A percentile compares a stretch with the other conserved stretches of the same genome.
phyloP scores from a whole-genome alignment of 2,888 invertebrate genomes.

The Standfussiana lucernea region DNA sequence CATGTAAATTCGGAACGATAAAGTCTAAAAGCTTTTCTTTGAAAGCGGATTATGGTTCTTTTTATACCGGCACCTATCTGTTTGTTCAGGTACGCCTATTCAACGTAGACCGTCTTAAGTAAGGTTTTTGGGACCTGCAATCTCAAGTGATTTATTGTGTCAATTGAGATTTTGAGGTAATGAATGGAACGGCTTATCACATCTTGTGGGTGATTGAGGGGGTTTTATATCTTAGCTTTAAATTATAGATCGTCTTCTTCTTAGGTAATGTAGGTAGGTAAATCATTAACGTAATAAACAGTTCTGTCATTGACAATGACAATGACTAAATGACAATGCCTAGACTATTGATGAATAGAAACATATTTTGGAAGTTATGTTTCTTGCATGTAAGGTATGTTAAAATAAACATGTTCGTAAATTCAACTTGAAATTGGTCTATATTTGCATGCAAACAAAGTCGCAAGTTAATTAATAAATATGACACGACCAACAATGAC shows the following conservation, averaged over 20 bases:
- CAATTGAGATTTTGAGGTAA: conserved; percentile 52
- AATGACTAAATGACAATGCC: neutral
- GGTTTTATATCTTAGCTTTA: conserved; percentile 10
- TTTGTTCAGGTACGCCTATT: conserved; percentile 65
- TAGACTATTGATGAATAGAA: neutral
- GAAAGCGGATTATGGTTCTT: conserved; percentile 68
- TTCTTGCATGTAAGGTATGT: neutral
- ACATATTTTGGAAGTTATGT: neutral
- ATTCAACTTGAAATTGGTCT: neutral
- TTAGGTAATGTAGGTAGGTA: neutral
- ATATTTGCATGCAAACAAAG: conserved; percentile 6
- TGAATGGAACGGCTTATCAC: conserved; percentile 53
- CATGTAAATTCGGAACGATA: conserved; percentile 70
- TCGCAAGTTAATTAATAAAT: conserved; percentile 35
- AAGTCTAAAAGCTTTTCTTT: conserved; percentile 71
- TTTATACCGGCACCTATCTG: conserved; percentile 64
- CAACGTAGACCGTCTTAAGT: conserved; percentile 42
- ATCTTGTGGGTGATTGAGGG: conserved; percentile 39
- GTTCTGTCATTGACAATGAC: neutral
- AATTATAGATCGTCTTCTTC: neutral
- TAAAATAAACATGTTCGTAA: neutral
- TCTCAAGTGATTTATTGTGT: conserved; percentile 53
- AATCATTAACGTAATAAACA: neutral
- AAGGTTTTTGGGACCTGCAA: conserved; percentile 47
- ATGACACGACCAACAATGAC: conserved; percentile 31